Evolutionary conservation across 2,797 vertebrate genomes (phyloP).

Genomic region (Synaphobranchus kaupii): DNA sequence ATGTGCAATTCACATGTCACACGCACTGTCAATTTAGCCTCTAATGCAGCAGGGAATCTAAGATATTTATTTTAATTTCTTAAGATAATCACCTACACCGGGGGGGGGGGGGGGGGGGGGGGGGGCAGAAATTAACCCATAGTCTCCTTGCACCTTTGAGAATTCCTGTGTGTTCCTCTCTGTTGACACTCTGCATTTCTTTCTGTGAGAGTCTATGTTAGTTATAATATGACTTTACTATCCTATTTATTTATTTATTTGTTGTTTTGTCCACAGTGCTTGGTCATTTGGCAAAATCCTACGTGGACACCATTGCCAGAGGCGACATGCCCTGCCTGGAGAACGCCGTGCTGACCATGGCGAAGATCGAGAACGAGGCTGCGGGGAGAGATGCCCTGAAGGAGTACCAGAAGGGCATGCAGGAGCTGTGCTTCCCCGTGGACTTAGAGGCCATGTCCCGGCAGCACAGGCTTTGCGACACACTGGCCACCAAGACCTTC

Average conservation of each 20-base stretch:
- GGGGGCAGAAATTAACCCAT: too few relatives aligned
- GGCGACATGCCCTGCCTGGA: conserved; percentile 59
- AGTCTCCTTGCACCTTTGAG: too few relatives aligned
- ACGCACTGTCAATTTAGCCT: too few relatives aligned
- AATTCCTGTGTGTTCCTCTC: too few relatives aligned
- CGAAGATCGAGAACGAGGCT: conserved; percentile 54
- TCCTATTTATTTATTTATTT: conserved; percentile 7
- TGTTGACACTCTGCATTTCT: too few relatives aligned
- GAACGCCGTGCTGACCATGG: conserved; percentile 53
- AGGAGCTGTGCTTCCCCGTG: conserved; percentile 45
- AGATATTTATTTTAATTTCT: too few relatives aligned
- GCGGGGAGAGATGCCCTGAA: conserved; percentile 44
- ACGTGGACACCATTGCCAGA: conserved; percentile 56
- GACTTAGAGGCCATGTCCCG: conserved; percentile 43
- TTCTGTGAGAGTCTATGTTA: neutral
- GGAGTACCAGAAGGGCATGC: conserved; percentile 56
- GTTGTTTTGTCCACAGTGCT: conserved; percentile 50
- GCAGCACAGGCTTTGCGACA: conserved; percentile 46
- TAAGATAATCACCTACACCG: too few relatives aligned
- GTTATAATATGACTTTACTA: neutral
- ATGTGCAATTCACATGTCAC: too few relatives aligned
- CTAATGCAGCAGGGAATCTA: too few relatives aligned
- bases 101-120: too few relatives aligned
- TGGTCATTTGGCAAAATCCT: conserved; percentile 50
- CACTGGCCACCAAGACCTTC: conserved; percentile 46